These are phyloP conservation scores for Choristoneura fumiferana DNA, from an alignment of 1,140 invertebrate species.

Conservation along the genomic window DNA sequence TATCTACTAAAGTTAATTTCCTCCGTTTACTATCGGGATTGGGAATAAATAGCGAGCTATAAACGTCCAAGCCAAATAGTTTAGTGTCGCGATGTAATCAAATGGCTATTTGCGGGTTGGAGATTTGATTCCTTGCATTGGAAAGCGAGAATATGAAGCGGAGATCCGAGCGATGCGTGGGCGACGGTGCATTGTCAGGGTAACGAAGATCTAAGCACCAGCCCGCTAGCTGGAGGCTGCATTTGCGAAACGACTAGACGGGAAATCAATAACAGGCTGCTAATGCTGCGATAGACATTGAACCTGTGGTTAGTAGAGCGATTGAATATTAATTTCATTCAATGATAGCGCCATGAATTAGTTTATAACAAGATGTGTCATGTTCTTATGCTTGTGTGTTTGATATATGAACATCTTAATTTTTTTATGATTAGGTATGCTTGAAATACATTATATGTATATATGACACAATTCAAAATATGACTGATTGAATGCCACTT, in stretches of 20 bases:
- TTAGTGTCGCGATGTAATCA: slow-evolving; percentile 15
- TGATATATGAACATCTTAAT: no score
- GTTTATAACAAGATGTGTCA: no score
- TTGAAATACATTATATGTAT: no score
- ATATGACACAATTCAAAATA: no score
- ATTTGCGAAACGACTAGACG: slow-evolving; percentile 4
- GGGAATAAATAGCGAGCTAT: background rate
- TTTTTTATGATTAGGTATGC: no score
- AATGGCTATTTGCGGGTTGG: slow-evolving; percentile 1
- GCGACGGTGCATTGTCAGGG: slow-evolving; percentile 9
- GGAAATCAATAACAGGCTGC: slow-evolving; percentile 2
- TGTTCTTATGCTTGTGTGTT: no score
- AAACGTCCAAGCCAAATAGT: slow-evolving; percentile 10
- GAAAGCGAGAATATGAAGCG: slow-evolving; percentile 12
- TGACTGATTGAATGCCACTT: no score
- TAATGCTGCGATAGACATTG: no score
- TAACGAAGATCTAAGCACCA: background rate
- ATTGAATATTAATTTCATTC: no score
- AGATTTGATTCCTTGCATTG: slow-evolving; percentile 16
- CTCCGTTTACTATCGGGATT: background rate
- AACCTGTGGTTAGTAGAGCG: no score
- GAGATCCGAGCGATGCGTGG: slow-evolving; percentile 8
- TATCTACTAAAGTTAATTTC: slow-evolving; percentile 4
- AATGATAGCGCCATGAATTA: no score
- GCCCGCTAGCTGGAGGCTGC: background rate